phyloP scores from a whole-genome alignment of 2,797 vertebrate species.

The Scyliorhinus canicula region DNA sequence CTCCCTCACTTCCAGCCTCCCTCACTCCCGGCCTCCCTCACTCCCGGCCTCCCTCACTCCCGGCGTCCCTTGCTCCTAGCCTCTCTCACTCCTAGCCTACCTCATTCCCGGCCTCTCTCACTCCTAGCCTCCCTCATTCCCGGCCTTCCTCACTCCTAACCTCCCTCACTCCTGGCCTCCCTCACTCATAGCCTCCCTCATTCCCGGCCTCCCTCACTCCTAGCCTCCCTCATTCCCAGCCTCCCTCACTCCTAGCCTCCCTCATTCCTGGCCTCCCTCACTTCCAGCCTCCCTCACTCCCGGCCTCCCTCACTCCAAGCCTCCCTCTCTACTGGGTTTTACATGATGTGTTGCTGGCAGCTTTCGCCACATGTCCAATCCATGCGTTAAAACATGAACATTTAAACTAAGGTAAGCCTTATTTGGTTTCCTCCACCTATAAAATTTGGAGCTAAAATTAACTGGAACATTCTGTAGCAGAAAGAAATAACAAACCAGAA shows the following conservation, averaged over 20 bases:
- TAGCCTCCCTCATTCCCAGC: too few relatives aligned
- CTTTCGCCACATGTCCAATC: too few relatives aligned
- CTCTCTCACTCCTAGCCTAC: too few relatives aligned
- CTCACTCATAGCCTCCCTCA: too few relatives aligned
- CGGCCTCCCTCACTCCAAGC: neutral
- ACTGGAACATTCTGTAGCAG: conserved; percentile 15
- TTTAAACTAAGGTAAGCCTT: neutral
- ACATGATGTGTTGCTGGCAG: neutral
- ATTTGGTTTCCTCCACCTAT: neutral
- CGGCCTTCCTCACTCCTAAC: too few relatives aligned
- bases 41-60: neutral
- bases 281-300: neutral
- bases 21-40: too few relatives aligned
- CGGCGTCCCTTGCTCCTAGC: neutral
- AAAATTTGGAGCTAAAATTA: conserved; percentile 23
- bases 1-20: too few relatives aligned
- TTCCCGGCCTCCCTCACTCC: too few relatives aligned
- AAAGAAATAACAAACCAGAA: conserved; percentile 17
- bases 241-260: too few relatives aligned
- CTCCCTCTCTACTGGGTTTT: neutral
- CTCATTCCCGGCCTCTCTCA: too few relatives aligned
- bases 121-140: too few relatives aligned
- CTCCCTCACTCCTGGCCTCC: too few relatives aligned
- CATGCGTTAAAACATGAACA: neutral
- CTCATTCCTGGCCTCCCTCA: neutral